Percentiles rank a stretch among this genome's conserved stretches.
phyloP scores from a whole-genome alignment of 2,888 invertebrate genomes.

The Andrena camellia region DNA sequence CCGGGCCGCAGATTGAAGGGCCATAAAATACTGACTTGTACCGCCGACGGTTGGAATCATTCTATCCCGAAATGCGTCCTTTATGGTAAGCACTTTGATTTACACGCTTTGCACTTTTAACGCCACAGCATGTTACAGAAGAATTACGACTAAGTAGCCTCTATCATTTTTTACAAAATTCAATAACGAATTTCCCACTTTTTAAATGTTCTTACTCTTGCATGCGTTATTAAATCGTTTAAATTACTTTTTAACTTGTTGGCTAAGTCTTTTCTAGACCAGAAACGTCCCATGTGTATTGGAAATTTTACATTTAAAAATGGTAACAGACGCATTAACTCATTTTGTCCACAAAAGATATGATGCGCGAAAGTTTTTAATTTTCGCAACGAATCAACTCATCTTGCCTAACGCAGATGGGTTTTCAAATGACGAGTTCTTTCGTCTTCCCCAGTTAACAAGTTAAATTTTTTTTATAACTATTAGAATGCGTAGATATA shows the following conservation, averaged over 20 bases:
- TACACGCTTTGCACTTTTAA: not conserved
- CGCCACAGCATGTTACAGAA: not conserved
- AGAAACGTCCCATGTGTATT: too few species aligned
- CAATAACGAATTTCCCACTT: not conserved
- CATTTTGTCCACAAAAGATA: too few species aligned
- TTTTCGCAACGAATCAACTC: too few species aligned
- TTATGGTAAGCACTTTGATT: conserved; percentile 69
- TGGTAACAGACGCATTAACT: too few species aligned
- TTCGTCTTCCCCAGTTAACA: not conserved
- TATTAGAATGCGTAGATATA: not conserved
- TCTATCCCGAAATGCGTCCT: conserved; percentile 78
- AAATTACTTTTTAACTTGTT: too few species aligned
- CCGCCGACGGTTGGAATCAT: conserved; percentile 77
- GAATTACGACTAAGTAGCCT: not conserved
- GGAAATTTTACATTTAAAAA: too few species aligned
- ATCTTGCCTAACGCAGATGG: too few species aligned
- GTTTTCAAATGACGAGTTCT: too few species aligned
- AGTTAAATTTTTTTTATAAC: not conserved
- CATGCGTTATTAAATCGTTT: too few species aligned
- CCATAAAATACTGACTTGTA: conserved; percentile 80
- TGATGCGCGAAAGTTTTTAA: too few species aligned
- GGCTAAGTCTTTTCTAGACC: too few species aligned
- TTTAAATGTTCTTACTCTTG: not conserved
- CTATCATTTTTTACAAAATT: not conserved
- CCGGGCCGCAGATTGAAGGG: conserved; percentile 78